These are phyloP conservation scores for Miltochrista miniata DNA, from an alignment of 2,888 invertebrate species.

Conservation along the genomic window DNA sequence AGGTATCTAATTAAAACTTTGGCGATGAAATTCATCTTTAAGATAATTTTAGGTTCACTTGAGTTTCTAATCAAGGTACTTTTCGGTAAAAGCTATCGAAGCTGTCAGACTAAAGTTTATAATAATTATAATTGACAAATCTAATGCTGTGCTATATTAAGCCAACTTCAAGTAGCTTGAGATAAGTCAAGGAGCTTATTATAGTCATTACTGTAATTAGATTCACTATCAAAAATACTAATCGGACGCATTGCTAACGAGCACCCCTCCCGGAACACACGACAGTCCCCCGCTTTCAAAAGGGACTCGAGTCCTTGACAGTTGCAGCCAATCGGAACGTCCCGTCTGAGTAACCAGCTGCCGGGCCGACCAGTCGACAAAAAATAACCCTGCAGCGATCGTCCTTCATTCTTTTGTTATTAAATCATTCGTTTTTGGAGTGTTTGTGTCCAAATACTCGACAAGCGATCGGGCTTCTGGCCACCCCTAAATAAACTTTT, in stretches of 20 bases:
- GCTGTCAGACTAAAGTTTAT: not conserved
- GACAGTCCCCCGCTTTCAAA: too few species aligned
- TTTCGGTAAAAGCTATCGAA: too few species aligned
- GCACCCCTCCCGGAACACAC: too few species aligned
- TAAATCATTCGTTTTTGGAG: slow-evolving; percentile 11
- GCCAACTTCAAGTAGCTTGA: not conserved
- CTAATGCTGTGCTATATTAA: too few species aligned
- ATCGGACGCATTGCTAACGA: too few species aligned
- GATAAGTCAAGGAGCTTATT: not conserved
- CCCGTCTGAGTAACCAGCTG: slow-evolving; percentile 39
- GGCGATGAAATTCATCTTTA: too few species aligned
- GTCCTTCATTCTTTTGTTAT: slow-evolving; percentile 15
- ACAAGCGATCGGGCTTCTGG: not conserved
- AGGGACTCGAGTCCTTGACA: slow-evolving; percentile 45
- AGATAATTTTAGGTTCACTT: too few species aligned
- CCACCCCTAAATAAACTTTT: slow-evolving; percentile 1
- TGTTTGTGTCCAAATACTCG: slow-evolving; percentile 9
- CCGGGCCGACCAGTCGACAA: slow-evolving; percentile 29
- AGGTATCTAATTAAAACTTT: too few species aligned
- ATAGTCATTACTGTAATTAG: too few species aligned
- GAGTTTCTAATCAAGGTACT: too few species aligned
- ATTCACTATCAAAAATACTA: too few species aligned
- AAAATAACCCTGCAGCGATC: slow-evolving; percentile 22
- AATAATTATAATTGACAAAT: too few species aligned
- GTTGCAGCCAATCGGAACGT: slow-evolving; percentile 38